Evolutionary conservation across 2,113 vertebrate species (phyloP), one percentile per base, ranked within the genome.

Genomic region (Paramisgurnus dabryanus): DNA sequence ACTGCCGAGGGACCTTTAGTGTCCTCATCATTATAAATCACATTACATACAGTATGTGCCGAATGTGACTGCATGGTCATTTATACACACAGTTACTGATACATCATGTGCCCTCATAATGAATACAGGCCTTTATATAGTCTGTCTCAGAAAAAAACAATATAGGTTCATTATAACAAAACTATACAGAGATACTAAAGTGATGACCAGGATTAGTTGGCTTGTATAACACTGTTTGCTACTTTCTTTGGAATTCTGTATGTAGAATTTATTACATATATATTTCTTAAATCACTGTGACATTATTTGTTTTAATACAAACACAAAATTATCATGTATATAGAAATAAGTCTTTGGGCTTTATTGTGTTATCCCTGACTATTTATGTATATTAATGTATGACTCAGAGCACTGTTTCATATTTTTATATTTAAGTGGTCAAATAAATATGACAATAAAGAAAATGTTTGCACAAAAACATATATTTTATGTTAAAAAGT

Each of bases 21-120:
- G 7, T 84, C 85, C 12, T 78, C 82, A 11, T n/a, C 80, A 7
- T 11, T 73, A 47, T 84, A 57, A 82, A 67, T 18, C 41, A 13
- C 27, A 64, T 39, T 39, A 53, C 45, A 76, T 18, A 76, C 43
- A 17, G 17, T 55, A 22, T 10, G 27, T 34, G 47, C 1, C 55
- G 45, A 61, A 43, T 18, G 53, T 58, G 5, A 53, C 47, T n/a
- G 70, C 10, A 40, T 7, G 13, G 55, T 60, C 57, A 73, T 43
- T 73, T 13, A 73, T 47, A 75, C 43, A 63, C 13, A 47, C 40
- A 15, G 22, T 22, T 18, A 8, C 15, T 6, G 15, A 15, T 13
- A 41, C 17, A 66, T 77, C 75, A 66, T 66, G 75, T 77, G 75
- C 22, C 63, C 66, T 50, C 22, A 41, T n/a, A 50, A 66, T 55